Evolutionary conservation across 1,140 invertebrate genomes (phyloP).

Genomic region (Meloidogyne exigua): DNA sequence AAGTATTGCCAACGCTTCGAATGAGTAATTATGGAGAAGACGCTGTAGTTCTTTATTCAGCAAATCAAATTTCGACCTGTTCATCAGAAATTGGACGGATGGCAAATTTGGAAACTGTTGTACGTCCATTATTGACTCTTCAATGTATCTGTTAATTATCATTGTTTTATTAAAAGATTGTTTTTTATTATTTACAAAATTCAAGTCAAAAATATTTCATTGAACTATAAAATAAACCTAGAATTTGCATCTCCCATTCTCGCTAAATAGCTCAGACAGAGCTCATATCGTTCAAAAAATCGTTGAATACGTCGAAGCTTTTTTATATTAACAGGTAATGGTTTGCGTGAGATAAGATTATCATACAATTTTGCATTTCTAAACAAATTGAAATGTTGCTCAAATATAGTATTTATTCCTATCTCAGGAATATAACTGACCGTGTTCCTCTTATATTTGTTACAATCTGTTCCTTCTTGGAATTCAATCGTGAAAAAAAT

Average conservation of each 20-base stretch:
- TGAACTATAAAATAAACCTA: constrained; percentile 5
- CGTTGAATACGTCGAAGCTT: constrained; percentile 25
- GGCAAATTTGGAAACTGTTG: not conserved
- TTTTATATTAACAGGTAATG: constrained; percentile 27
- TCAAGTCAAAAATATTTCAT: not conserved
- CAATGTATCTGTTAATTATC: not conserved
- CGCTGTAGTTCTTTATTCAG: constrained; percentile 26
- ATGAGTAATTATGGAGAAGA: constrained; percentile 18
- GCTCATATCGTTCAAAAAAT: constrained; percentile 24
- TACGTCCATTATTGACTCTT: not conserved
- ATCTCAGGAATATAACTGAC: not conserved
- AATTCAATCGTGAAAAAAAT: not conserved
- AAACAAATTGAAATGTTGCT: not conserved
- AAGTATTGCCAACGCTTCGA: constrained; percentile 26
- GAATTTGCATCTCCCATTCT: constrained; percentile 32
- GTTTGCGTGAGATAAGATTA: not conserved
- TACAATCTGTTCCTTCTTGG: not conserved
- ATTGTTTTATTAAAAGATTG: not conserved
- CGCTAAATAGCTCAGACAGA: constrained; percentile 27
- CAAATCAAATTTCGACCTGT: constrained; percentile 9
- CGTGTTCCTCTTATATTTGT: not conserved
- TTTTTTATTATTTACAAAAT: not conserved
- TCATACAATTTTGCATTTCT: not conserved
- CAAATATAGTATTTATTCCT: no score
- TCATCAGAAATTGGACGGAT: constrained; percentile 11